These are phyloP conservation scores for Corydoras sp. DNA, from an alignment of 2,113 vertebrate species.

Conservation along the genomic window DNA sequence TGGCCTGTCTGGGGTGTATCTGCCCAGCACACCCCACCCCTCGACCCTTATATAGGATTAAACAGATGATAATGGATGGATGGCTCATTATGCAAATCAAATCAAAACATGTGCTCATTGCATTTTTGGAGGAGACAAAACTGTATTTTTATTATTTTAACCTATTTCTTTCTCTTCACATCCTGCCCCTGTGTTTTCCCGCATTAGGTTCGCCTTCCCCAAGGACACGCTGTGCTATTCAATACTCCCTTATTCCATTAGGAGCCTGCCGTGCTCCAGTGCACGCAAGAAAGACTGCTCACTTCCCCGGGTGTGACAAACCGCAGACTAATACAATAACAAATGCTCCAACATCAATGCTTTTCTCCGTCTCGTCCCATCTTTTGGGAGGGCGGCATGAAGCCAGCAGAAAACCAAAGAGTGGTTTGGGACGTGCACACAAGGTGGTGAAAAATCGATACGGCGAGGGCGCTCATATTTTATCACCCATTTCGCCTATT, in stretches of 20 bases:
- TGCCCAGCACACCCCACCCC: too few species aligned
- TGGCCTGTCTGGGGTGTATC: too few species aligned
- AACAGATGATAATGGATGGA: too few species aligned
- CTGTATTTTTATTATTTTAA: neutral
- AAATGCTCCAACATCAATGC: slow-evolving; percentile 51
- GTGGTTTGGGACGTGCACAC: too few species aligned
- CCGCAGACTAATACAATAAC: slow-evolving; percentile 53
- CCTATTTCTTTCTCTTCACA: slow-evolving; percentile 6
- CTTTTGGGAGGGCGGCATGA: neutral
- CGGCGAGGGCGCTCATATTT: too few species aligned
- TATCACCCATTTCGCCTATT: too few species aligned
- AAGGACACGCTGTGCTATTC: slow-evolving; percentile 44
- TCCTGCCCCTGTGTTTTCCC: slow-evolving; percentile 5
- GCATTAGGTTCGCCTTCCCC: slow-evolving; percentile 51
- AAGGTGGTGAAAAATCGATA: too few species aligned
- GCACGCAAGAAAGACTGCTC: slow-evolving; percentile 26
- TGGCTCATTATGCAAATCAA: too few species aligned
- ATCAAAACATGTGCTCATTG: neutral
- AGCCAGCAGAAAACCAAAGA: neutral
- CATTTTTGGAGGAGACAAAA: neutral
- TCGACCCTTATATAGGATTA: too few species aligned
- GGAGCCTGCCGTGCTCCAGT: slow-evolving; percentile 32
- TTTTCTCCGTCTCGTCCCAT: slow-evolving; percentile 4
- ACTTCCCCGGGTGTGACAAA: slow-evolving; percentile 39
- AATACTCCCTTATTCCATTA: slow-evolving; percentile 44